Evolutionary conservation across 2,888 invertebrate species (phyloP).

Genomic region (Caenorhabditis macrosperma): DNA sequence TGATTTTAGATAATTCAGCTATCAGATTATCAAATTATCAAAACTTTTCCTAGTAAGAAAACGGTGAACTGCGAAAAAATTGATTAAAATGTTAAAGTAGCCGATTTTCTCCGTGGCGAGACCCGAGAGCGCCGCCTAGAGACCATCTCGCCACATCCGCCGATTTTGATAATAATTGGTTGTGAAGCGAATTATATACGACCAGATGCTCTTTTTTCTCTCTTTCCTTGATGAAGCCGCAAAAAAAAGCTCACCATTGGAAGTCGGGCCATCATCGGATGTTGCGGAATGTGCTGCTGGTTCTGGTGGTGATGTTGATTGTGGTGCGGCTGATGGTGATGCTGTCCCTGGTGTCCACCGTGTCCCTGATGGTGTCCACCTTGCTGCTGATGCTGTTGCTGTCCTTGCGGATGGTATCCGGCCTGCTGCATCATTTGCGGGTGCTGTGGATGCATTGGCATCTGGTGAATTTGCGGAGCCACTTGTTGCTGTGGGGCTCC

Average conservation of each 20-base stretch:
- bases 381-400: conserved; percentile 8
- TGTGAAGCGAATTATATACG: no score
- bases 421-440: conserved; percentile 17
- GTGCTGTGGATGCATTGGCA: conserved; percentile 43
- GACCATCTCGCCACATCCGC: no score
- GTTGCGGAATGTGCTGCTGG: conserved; percentile 20
- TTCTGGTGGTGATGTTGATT: conserved; percentile 29
- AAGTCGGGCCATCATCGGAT: background rate
- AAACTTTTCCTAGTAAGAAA: no score
- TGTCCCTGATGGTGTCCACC: background rate
- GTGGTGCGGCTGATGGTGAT: conserved; percentile 19
- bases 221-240: no score
- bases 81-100: no score
- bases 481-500: conserved; percentile 28
- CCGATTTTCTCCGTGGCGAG: no score
- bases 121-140: no score
- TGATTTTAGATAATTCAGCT: no score
- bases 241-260: background rate
- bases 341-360: background rate
- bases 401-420: background rate
- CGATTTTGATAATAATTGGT: no score
- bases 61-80: no score
- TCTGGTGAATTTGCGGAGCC: conserved; percentile 22
- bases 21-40: no score
- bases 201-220: no score